Evolutionary conservation across 1,140 invertebrate species (phyloP).

Genomic region (Physella acuta): DNA sequence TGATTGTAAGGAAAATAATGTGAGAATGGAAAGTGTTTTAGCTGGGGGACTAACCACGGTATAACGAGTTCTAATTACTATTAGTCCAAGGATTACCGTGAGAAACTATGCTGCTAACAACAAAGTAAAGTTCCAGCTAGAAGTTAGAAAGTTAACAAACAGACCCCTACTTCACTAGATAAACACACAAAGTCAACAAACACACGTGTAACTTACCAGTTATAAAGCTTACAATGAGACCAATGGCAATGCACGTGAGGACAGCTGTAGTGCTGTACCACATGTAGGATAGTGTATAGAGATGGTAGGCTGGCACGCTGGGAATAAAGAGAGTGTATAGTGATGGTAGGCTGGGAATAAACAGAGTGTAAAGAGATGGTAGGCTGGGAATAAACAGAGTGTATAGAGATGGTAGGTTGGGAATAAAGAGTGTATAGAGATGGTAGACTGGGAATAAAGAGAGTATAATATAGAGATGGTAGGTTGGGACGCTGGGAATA

Average conservation of each 20-base stretch:
- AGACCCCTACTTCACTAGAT: no score
- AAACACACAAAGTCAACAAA: no score
- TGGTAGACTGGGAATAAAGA: not conserved
- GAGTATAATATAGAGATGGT: not conserved
- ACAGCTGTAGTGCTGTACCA: constrained; percentile 80
- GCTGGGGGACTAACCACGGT: no score
- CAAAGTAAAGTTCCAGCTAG: no score
- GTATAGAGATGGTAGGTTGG: not conserved
- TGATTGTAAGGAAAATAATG: no score
- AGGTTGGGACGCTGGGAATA: not conserved
- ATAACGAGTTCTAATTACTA: no score
- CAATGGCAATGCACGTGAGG: constrained; percentile 65
- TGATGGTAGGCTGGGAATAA: not conserved
- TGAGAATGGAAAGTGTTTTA: no score
- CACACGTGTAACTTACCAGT: constrained; percentile 67
- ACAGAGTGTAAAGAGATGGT: not conserved
- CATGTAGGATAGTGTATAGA: constrained; percentile 81
- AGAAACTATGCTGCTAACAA: no score
- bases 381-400: not conserved
- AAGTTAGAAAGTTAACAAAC: no score
- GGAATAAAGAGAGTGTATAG: not conserved
- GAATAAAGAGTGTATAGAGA: not conserved
- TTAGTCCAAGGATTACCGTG: no score
- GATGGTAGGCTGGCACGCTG: constrained; percentile 27
- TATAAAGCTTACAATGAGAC: constrained; percentile 71